Base-by-base conservation (phyloP, 2,113 vertebrate species). In the Himantopus leucocephalus region DNA sequence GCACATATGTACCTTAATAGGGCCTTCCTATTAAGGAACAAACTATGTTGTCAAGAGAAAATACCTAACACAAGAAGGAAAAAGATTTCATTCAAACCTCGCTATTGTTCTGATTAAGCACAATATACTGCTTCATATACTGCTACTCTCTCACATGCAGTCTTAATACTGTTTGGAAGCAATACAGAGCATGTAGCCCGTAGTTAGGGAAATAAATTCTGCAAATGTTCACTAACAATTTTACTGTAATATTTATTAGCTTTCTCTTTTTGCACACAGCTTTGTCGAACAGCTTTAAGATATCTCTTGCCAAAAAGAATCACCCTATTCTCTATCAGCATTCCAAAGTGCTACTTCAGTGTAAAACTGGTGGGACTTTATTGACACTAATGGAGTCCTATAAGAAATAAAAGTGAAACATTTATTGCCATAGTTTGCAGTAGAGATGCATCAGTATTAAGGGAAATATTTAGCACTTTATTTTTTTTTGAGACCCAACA, bases 251-350 rank as follows among this genome's bases (percentile, higher is more conserved):
- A 88, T 87, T 97, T 96, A 88, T 77, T 90, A 88, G 72, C 70
- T 85, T 82, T 72, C 29, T 74, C 14, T 39, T 95, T 77, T 85
- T 85, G 85, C 76, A 85, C 85, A 45, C 63, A 35, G 59, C 74
- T 90, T 93, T 96, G 67, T 93, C 6, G 14, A 94, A 88, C 90
- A 95, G 96, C 95, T 97, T 97, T 96, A 96, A 93, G 85, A 88
- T 71, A 63, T 50, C 82, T 92, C 63, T 96, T 96, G 97, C 95
- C 95, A 96, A 97, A 97, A 96, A 72, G 56, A 48, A 94, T 77
- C n/a, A 78, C 66, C 21, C 4, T 92, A 37, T 95, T 97, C 63
- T 87, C 3, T 89, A 76, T 72, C 80, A 26, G 5, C 63, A 41
- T 83, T 96, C 85, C 95, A 81, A 95, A 92, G 96, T 92, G 94